Evolutionary conservation across 2,888 invertebrate species (phyloP), one percentile per base, ranked within the genome.

Genomic region (Iphiclides podalirius): DNA sequence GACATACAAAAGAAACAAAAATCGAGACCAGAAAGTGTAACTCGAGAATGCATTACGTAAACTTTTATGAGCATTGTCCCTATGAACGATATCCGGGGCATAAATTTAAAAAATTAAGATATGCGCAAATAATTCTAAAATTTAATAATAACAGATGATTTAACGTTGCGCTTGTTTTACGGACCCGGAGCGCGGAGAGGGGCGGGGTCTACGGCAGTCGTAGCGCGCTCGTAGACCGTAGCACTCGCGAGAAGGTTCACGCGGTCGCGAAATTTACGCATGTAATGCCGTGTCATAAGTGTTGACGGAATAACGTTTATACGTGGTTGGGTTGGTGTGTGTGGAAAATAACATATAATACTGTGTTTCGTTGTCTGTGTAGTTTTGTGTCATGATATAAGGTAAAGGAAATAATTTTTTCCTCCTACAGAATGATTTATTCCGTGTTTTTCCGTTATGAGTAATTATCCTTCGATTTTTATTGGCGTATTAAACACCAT

Each of bases 161-260:
- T 61, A 54, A 57, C 54, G 55, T 63, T 63, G 67, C 65, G 69
- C 61, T 55, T 59, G 64, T 44, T 41, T 66, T 64, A 61, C 59
- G 62, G 61, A 66, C 61, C 57, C 57, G 58, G 59, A 40, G 58
- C 56, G 60, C 57, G 63, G 71, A 67, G 75, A 66, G 82, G 79
- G 82, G 76, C 63, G 79, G 68, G 72, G 69, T 61, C 75, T 75
- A 73, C 84, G 82, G 73, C 84, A 87, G 86, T 87, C 77, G 75
- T 73, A 77, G 75, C 71, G 61, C 69, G 71, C 77, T 72, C 83
- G 83, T 80, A 75, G 80, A 68, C 61, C 79, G 75, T 75, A 75
- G 77, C 75, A 66, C 69, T 60, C 82, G 84, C 82, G 81, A 80
- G 83, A 79, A 51, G 64, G 70, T 57, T 56, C 62, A 42, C 53